Percentiles rank a stretch among this genome's conserved stretches.
phyloP scores from a whole-genome alignment of 30 jellyfish, hydroid and myxozoan species.

The Aurelia coerulea region DNA sequence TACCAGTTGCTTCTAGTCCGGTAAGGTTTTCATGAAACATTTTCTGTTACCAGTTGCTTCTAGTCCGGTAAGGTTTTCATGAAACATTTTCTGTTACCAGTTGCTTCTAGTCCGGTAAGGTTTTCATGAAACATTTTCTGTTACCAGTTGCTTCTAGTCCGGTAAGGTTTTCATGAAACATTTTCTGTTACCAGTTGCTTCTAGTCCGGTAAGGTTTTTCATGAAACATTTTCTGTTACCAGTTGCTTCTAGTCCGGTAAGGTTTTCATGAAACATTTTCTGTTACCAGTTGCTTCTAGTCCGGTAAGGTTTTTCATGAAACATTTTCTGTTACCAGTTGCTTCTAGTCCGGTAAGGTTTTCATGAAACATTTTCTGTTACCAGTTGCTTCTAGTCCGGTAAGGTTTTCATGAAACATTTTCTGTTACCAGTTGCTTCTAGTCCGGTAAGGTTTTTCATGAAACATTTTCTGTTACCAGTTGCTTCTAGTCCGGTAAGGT shows the following conservation, averaged over 20 bases:
- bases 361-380: background rate
- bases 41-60: too few relatives aligned
- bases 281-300: slow-evolving; percentile 87
- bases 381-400: slow-evolving; percentile 92
- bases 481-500: slow-evolving; percentile 79
- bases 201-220: slow-evolving; percentile 17
- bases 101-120: slow-evolving; percentile 39
- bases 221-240: too few relatives aligned
- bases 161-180: slow-evolving; percentile 34
- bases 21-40: slow-evolving; percentile 34
- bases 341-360: slow-evolving; percentile 76
- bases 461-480: too few relatives aligned
- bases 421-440: slow-evolving; percentile 79
- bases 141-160: too few relatives aligned
- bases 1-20: too few relatives aligned
- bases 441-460: slow-evolving; percentile 79
- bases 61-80: slow-evolving; percentile 35
- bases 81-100: too few relatives aligned
- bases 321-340: slow-evolving; percentile 53
- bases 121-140: too few relatives aligned
- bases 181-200: too few relatives aligned
- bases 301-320: slow-evolving; percentile 21
- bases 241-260: too few relatives aligned
- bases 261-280: too few relatives aligned
- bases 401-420: too few relatives aligned